These are phyloP conservation scores for Lagodon rhomboides DNA, from an alignment of 2,797 vertebrate species.

Conservation along the genomic window DNA sequence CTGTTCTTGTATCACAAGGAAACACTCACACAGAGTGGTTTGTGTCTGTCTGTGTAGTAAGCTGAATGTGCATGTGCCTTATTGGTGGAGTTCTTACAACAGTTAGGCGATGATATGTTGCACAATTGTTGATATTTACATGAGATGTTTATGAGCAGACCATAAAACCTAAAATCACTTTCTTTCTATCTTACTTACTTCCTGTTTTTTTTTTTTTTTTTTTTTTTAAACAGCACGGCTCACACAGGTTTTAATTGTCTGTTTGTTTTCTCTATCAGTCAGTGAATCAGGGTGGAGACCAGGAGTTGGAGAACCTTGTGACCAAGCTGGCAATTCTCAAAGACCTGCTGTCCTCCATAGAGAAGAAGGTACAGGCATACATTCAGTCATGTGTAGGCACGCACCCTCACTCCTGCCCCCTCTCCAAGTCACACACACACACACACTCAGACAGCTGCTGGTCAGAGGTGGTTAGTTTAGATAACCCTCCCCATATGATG, in stretches of 20 bases:
- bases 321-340: conserved; percentile 95
- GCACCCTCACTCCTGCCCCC: neutral
- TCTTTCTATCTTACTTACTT: neutral
- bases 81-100: neutral
- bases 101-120: neutral
- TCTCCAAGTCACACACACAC: neutral
- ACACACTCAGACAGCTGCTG: conserved; percentile 19
- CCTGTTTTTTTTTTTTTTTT: neutral
- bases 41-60: neutral
- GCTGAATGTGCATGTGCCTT: neutral
- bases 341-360: conserved; percentile 94
- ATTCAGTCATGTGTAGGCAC: conserved; percentile 22
- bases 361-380: conserved; percentile 90
- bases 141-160: neutral
- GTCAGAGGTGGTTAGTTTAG: conserved; percentile 38
- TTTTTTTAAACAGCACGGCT: neutral
- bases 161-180: neutral
- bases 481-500: conserved; percentile 39
- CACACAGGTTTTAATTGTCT: neutral
- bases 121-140: neutral
- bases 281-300: conserved; percentile 91
- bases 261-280: conserved; percentile 75
- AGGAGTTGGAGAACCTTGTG: conserved; percentile 94
- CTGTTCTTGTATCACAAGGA: neutral
- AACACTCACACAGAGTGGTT: neutral